phyloP scores from a whole-genome alignment of 2,797 vertebrate species.

The Channallabes apus region DNA sequence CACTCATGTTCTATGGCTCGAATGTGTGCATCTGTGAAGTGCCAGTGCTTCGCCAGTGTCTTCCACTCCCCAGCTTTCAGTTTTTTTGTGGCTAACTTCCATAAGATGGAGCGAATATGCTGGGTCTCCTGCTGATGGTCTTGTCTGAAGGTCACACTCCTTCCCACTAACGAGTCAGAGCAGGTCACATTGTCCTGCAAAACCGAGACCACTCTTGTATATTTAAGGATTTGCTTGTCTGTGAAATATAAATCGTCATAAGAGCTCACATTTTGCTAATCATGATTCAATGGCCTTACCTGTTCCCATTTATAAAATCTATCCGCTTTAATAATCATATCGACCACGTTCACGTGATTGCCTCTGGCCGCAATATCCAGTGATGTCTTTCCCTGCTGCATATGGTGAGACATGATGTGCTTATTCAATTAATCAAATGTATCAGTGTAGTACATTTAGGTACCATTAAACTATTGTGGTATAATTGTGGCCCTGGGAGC shows the following conservation, averaged over 20 bases:
- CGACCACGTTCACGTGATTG: conserved; percentile 82
- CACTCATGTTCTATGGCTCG: conserved; percentile 85
- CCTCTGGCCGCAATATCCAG: conserved; percentile 85
- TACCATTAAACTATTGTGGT: background rate
- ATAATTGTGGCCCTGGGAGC: background rate
- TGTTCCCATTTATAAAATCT: conserved; percentile 88
- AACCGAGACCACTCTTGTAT: background rate
- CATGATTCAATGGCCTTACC: conserved; percentile 61
- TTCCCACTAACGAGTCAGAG: conserved; percentile 63
- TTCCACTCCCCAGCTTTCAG: conserved; percentile 85
- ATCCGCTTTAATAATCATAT: conserved; percentile 93
- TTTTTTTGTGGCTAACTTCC: conserved; percentile 83
- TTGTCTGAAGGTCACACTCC: conserved; percentile 75
- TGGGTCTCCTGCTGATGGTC: conserved; percentile 82
- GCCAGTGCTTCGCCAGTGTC: conserved; percentile 84
- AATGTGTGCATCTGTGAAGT: conserved; percentile 83
- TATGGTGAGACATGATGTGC: background rate
- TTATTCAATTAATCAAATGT: background rate
- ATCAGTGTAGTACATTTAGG: background rate
- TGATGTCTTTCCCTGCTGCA: conserved; percentile 86
- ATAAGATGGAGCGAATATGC: conserved; percentile 85
- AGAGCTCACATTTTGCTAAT: background rate
- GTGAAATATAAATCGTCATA: background rate
- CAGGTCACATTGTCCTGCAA: conserved; percentile 48
- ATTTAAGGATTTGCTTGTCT: background rate